Evolutionary conservation across 2,797 vertebrate genomes (phyloP).

Genomic region (Hydrolagus colliei): DNA sequence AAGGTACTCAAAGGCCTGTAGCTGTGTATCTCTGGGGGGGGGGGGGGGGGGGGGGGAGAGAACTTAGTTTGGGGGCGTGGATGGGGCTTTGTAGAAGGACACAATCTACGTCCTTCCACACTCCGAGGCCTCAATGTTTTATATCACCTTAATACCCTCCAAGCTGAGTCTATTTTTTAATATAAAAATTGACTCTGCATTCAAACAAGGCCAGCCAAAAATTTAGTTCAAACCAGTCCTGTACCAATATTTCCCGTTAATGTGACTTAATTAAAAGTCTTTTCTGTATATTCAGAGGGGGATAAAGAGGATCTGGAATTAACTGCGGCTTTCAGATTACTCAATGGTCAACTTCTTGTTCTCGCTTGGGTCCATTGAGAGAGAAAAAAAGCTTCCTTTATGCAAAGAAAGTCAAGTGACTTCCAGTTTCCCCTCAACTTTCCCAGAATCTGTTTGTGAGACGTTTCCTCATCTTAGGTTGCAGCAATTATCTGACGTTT

Average conservation of each 20-base stretch:
- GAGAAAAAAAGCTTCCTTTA: conserved; percentile 1
- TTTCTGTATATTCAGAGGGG: not conserved
- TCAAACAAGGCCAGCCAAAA: not conserved
- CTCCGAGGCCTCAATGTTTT: too few species aligned
- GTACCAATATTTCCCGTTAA: not conserved
- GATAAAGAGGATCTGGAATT: not conserved
- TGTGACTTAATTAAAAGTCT: not conserved
- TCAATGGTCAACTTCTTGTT: conserved; percentile 25
- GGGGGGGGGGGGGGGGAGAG: too few species aligned
- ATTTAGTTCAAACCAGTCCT: not conserved
- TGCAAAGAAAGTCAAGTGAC: conserved; percentile 17
- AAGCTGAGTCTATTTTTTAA: too few species aligned
- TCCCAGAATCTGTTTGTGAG: conserved; percentile 44
- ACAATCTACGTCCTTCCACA: too few species aligned
- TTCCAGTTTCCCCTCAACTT: not conserved
- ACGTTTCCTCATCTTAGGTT: conserved; percentile 50
- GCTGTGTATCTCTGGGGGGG: too few species aligned
- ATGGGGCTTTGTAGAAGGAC: too few species aligned
- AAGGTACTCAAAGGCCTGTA: too few species aligned
- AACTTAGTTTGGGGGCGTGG: too few species aligned
- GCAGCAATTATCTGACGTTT: conserved; percentile 49
- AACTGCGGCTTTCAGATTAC: conserved; percentile 1
- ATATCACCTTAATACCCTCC: not conserved
- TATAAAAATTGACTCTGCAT: not conserved
- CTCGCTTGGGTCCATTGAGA: not conserved